These are phyloP conservation scores for Volucella inanis DNA, from an alignment of 2,888 invertebrate species.

Conservation along the genomic window DNA sequence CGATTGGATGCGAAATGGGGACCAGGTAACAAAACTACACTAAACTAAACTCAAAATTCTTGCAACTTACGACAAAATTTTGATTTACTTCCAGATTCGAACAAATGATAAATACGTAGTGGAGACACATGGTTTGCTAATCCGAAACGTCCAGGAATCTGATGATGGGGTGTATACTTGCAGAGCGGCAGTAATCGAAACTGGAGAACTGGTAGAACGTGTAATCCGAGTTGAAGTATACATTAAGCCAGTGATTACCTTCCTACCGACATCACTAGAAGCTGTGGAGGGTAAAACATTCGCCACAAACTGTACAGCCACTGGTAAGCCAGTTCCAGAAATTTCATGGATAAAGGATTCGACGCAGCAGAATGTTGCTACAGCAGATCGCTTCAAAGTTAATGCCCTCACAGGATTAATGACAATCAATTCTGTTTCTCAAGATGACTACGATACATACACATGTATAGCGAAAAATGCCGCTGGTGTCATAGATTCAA, in stretches of 20 bases:
- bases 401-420: slow-evolving; percentile 88
- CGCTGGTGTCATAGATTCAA: slow-evolving; percentile 88
- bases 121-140: slow-evolving; percentile 89
- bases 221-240: slow-evolving; percentile 92
- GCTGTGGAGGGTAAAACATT: slow-evolving; percentile 92
- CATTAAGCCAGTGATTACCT: slow-evolving; percentile 89
- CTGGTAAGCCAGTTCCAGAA: slow-evolving; percentile 92
- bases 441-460: slow-evolving; percentile 91
- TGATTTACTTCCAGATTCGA: slow-evolving; percentile 84
- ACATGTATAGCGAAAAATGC: slow-evolving; percentile 91
- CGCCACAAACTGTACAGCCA: slow-evolving; percentile 89
- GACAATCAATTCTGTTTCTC: slow-evolving; percentile 89
- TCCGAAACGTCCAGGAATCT: slow-evolving; percentile 90
- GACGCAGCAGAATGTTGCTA: slow-evolving; percentile 89
- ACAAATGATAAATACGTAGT: slow-evolving; percentile 89
- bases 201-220: slow-evolving; percentile 90
- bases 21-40: slow-evolving; percentile 84
- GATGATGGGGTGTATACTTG: slow-evolving; percentile 95
- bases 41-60: not conserved
- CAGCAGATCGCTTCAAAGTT: slow-evolving; percentile 86
- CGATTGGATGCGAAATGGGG: slow-evolving; percentile 92
- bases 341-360: slow-evolving; percentile 92
- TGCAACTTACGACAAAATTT: slow-evolving; percentile 1
- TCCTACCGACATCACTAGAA: slow-evolving; percentile 85
- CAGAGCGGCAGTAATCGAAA: slow-evolving; percentile 91